Conservation (phyloP, 2,113 vertebrate genomes). For the Anhinga anhinga region DNA sequence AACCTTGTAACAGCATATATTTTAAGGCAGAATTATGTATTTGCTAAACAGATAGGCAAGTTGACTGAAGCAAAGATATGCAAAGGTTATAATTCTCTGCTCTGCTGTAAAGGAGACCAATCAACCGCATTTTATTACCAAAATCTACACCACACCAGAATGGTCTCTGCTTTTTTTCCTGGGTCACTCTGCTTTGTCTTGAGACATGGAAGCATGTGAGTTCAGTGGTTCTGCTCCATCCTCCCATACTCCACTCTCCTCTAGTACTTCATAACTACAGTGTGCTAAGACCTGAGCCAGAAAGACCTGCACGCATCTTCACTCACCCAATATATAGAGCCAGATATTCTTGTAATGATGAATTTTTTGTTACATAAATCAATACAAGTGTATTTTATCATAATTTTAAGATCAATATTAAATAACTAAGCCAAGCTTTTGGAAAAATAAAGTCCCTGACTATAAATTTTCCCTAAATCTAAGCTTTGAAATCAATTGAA, state of each 20-base stretch:
- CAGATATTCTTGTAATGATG: slow-evolving; percentile 3
- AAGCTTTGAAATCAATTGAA: slow-evolving; percentile 60
- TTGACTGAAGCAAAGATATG: background rate
- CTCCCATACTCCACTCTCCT: background rate
- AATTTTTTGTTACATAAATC: slow-evolving; percentile 56
- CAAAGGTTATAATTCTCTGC: background rate
- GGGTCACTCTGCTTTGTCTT: background rate
- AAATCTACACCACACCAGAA: background rate
- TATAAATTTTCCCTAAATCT: slow-evolving; percentile 65
- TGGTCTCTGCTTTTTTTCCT: background rate
- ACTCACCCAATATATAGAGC: background rate
- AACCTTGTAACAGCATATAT: background rate
- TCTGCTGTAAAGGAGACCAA: background rate
- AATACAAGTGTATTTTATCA: slow-evolving; percentile 55
- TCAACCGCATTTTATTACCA: background rate
- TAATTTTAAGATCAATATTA: slow-evolving; percentile 72
- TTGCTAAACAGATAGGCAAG: background rate
- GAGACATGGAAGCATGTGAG: accelerated
- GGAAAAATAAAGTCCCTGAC: slow-evolving; percentile 12
- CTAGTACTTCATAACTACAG: background rate
- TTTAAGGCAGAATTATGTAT: background rate
- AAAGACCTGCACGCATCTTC: background rate
- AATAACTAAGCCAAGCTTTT: slow-evolving; percentile 56
- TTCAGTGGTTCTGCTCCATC: background rate
- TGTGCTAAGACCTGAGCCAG: background rate